phyloP scores from a whole-genome alignment of 2,797 vertebrate species.

The Ceryle rudis region DNA sequence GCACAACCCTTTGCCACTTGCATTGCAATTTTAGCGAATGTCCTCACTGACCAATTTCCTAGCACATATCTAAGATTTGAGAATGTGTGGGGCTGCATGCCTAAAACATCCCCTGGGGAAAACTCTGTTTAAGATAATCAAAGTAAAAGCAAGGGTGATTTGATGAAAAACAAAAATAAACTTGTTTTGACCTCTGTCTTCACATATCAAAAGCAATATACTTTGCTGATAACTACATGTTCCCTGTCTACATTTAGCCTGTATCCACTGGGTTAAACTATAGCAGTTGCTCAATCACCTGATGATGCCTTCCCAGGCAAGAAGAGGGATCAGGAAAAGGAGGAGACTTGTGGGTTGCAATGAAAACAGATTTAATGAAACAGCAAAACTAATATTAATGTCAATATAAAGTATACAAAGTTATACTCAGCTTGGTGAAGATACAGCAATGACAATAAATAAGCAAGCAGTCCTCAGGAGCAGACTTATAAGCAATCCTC shows the following conservation, averaged over 20 bases:
- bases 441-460: not conserved
- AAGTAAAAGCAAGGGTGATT: not conserved
- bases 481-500: too few relatives aligned
- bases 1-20: not conserved
- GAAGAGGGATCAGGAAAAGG: not conserved
- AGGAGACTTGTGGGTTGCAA: not conserved
- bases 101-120: not conserved
- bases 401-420: not conserved
- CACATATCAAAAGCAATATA: not conserved
- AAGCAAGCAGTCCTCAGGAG: not conserved
- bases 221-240: not conserved
- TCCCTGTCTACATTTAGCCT: not conserved
- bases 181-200: not conserved
- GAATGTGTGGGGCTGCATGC: not conserved
- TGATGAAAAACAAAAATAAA: not conserved
- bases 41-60: not conserved
- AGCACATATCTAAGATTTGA: not conserved
- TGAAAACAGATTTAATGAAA: not conserved
- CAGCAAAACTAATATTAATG: not conserved
- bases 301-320: not conserved
- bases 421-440: not conserved
- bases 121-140: not conserved
- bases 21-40: not conserved
- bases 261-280: not conserved
- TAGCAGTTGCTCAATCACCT: not conserved